Percentiles rank a stretch among this genome's conserved stretches.
Conservation (phyloP, 1,140 invertebrate species). For the Agrilus planipennis region DNA sequence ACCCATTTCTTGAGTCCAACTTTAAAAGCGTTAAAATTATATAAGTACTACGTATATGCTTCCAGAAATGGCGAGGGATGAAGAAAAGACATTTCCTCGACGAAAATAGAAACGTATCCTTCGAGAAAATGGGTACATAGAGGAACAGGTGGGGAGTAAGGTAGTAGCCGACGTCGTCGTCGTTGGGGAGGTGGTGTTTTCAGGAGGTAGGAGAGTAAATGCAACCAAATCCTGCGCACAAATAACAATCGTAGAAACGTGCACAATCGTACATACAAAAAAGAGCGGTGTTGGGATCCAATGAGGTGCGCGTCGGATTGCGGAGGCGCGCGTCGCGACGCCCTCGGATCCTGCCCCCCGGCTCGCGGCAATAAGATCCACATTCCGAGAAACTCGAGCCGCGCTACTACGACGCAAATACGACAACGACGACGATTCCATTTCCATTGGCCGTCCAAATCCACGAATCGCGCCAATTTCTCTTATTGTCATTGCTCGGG, state of each 20-base stretch:
- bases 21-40: too few species aligned
- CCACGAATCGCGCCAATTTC: constrained; percentile 28
- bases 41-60: too few species aligned
- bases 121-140: too few species aligned
- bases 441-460: constrained; percentile 21
- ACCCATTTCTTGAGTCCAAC: too few species aligned
- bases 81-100: too few species aligned
- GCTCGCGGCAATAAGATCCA: constrained; percentile 25
- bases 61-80: too few species aligned
- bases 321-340: constrained; percentile 15
- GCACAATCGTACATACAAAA: constrained; percentile 24
- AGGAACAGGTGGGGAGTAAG: too few species aligned
- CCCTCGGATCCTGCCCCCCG: constrained; percentile 18
- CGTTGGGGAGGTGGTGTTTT: neutral
- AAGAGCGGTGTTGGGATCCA: constrained; percentile 13
- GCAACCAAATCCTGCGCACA: constrained; percentile 18
- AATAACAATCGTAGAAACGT: constrained; percentile 25
- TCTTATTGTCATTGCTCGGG: constrained; percentile 27
- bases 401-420: too few species aligned
- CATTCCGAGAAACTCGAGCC: constrained; percentile 25
- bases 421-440: too few species aligned
- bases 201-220: neutral
- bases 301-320: constrained; percentile 16
- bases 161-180: too few species aligned
- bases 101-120: too few species aligned